These are phyloP conservation scores for Silurus asotus DNA, from an alignment of 2,113 vertebrate genomes.

Conservation along the genomic window DNA sequence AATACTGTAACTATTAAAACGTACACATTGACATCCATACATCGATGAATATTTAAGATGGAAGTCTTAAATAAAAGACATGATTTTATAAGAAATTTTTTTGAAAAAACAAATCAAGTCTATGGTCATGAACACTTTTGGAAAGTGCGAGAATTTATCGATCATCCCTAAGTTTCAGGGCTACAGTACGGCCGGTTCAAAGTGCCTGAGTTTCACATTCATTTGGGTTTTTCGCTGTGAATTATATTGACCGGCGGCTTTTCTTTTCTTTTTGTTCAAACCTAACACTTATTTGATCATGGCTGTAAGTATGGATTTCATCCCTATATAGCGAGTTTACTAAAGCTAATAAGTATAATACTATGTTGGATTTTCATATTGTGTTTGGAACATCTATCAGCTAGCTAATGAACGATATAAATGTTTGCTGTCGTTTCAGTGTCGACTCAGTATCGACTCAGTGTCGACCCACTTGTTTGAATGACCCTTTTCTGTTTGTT, in stretches of 20 bases:
- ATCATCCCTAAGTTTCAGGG: slow-evolving; percentile 27
- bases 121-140: neutral
- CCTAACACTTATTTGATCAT: slow-evolving; percentile 23
- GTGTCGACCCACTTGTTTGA: neutral
- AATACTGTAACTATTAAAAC: neutral
- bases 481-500: slow-evolving; percentile 34
- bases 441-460: neutral
- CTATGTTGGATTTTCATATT: neutral
- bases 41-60: neutral
- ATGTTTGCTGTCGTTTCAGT: neutral
- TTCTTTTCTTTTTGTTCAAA: neutral
- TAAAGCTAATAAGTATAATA: neutral
- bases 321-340: neutral
- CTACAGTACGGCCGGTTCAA: neutral
- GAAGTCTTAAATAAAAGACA: neutral
- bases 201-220: neutral
- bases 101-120: neutral
- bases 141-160: neutral
- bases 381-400: neutral
- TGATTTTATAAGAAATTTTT: no score
- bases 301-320: slow-evolving; percentile 36
- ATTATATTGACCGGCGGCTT: neutral
- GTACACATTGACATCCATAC: neutral
- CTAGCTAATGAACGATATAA: neutral
- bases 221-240: neutral